Evolutionary conservation across 2,797 vertebrate species (phyloP).

Genomic region (Poeciliopsis turneri): DNA sequence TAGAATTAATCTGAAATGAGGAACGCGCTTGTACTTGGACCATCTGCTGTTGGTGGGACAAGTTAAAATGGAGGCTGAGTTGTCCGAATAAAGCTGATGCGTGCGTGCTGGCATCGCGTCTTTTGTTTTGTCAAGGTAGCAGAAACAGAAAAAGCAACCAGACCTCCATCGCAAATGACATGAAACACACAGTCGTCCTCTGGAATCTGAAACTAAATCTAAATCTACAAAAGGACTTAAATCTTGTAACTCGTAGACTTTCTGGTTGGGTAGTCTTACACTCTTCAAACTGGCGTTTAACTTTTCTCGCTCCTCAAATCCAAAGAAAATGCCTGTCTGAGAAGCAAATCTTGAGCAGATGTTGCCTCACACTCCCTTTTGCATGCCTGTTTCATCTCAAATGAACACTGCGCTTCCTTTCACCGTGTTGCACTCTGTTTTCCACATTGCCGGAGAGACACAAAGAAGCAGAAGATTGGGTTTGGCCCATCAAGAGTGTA

Average conservation of each 20-base stretch:
- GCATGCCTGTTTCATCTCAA: constrained; percentile 26
- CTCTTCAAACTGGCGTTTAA: constrained; percentile 30
- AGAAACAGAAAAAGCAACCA: constrained; percentile 27
- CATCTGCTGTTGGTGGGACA: constrained; percentile 73
- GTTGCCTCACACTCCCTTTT: constrained; percentile 26
- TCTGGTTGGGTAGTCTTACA: constrained; percentile 19
- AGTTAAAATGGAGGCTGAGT: constrained; percentile 70
- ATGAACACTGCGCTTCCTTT: constrained; percentile 46
- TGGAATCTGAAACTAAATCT: constrained; percentile 19
- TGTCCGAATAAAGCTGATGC: constrained; percentile 67
- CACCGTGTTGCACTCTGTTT: constrained; percentile 37
- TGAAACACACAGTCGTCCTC: constrained; percentile 16
- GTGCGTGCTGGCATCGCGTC: constrained; percentile 28
- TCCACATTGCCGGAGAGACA: constrained; percentile 64
- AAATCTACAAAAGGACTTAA: constrained; percentile 7
- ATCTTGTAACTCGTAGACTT: background rate
- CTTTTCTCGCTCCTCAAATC: constrained; percentile 26
- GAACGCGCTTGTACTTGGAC: constrained; percentile 67
- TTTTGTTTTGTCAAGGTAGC: constrained; percentile 39
- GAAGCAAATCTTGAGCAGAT: constrained; percentile 17
- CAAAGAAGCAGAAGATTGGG: constrained; percentile 70
- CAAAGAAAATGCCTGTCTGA: constrained; percentile 7
- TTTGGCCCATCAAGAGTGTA: constrained; percentile 75
- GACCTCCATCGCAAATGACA: constrained; percentile 35
- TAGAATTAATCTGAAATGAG: constrained; percentile 75